Percentiles rank a stretch among this genome's conserved stretches.
Conservation (phyloP, 2,113 vertebrate species). For the Limanda limanda region DNA sequence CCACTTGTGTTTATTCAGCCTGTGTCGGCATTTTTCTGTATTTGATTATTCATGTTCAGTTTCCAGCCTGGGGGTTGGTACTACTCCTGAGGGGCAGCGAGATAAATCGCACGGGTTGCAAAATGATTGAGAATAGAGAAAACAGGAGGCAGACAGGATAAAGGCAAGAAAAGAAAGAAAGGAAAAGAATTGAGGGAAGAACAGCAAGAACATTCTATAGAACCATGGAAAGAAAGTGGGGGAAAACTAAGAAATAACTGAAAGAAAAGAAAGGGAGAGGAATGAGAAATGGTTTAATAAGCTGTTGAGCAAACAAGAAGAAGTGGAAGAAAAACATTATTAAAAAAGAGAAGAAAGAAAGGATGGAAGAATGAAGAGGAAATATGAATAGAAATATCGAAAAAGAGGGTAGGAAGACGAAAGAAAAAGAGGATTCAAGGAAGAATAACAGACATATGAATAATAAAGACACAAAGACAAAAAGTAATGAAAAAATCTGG, state of each 20-base stretch:
- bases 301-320: neutral
- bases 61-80: neutral
- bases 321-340: neutral
- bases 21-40: neutral
- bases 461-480: neutral
- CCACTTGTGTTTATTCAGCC: neutral
- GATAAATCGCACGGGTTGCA: neutral
- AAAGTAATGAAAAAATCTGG: neutral
- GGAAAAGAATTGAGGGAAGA: neutral
- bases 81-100: neutral
- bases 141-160: neutral
- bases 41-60: neutral
- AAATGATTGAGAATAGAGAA: neutral
- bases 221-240: neutral
- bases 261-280: neutral
- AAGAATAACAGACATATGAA: no score
- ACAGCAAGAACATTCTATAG: no score
- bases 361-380: neutral
- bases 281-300: no score
- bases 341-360: no score
- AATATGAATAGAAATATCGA: neutral
- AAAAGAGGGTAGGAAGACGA: neutral
- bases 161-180: neutral
- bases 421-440: neutral
- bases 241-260: neutral